Base-by-base conservation (phyloP, 30 jellyfish, hydroid and myxozoan genomes). In the Aurelia sp. region DNA sequence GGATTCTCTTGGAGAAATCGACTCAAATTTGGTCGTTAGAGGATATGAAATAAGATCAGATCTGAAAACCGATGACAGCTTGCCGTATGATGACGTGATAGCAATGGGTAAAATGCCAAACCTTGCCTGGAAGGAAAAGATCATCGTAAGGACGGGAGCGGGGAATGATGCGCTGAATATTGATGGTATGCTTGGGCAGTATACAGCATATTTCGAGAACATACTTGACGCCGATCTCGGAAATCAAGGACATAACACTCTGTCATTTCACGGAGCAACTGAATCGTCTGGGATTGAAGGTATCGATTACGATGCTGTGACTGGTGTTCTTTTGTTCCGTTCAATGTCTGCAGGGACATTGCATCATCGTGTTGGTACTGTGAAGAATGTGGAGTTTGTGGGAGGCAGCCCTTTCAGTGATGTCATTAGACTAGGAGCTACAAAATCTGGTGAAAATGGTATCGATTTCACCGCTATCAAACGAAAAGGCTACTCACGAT, bases 121-220 rank as follows among this genome's bases (percentile, higher is more conserved):
- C 27, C 18, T 79, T 8, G 84, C 48, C 37, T 11, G 67, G 18
- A 86, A 41, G 40, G 84, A 63, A 48, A 31, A n/a, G n/a, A 65
- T 79, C 31, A 27, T 11, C 51, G 50, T 79, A 13, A 33, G 50
- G 12, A 79, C 63, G 13, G 90, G 90, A 22, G 59, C 58, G 4
- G 90, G 90, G 58, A 79, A 79, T 66, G 90, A 79, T 79, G 88
- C 82, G 1, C 59, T 79, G 37, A 79, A 79, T 61, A 76, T 76
- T n/a, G 88, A 76, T 68, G 88, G 88, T 18, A 61, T 30, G 40
- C 11, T 60, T 30, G 88, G 88, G 30, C 33, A 1, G 23, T 16
- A n/a, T 19, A 19, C 27, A 4, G 1, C 23, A 20, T 3, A 8
- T 27, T 27, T 17, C 21, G 40, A 23, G 66, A 59, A 22, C 63